Evolutionary conservation across 2,888 invertebrate genomes (phyloP).

Genomic region (Cyclophora albipunctata): DNA sequence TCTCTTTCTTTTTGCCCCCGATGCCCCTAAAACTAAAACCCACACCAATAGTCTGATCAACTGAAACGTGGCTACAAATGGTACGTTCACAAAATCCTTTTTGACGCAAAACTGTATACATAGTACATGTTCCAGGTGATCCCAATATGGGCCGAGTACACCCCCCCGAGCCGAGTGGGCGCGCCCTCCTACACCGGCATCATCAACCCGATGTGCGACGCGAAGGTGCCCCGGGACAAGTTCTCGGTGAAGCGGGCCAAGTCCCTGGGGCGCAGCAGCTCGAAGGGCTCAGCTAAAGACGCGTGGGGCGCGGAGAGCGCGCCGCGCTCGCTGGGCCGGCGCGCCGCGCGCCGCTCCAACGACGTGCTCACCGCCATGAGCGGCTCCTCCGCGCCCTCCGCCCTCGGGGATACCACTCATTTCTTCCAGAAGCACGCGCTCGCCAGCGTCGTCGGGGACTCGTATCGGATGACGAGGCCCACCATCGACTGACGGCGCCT

Average conservation of each 20-base stretch:
- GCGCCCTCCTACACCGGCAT: conserved; percentile 46
- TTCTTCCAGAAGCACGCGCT: conserved; percentile 50
- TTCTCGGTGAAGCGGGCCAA: conserved; percentile 60
- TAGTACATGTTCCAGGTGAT: too few relatives aligned
- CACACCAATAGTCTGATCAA: too few relatives aligned
- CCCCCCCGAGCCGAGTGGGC: background rate
- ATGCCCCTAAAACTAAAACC: too few relatives aligned
- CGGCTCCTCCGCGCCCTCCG: conserved; percentile 50
- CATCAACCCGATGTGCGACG: conserved; percentile 60
- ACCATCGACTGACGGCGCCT: conserved; percentile 45
- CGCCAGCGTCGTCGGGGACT: conserved; percentile 54
- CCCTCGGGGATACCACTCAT: conserved; percentile 45
- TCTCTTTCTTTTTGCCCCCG: too few relatives aligned
- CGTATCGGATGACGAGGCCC: conserved; percentile 51
- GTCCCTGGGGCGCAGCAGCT: conserved; percentile 52
- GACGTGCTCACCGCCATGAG: conserved; percentile 60
- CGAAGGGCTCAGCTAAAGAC: conserved; percentile 43
- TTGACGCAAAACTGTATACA: too few relatives aligned
- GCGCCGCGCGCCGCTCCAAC: conserved; percentile 47
- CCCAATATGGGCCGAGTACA: too few relatives aligned
- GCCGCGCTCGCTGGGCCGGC: conserved; percentile 3
- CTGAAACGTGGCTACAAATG: too few relatives aligned
- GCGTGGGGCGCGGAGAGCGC: background rate
- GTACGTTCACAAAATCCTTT: too few relatives aligned
- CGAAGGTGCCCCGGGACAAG: conserved; percentile 55